phyloP scores from a whole-genome alignment of 2,797 vertebrate genomes.

The Eremophila alpestris region DNA sequence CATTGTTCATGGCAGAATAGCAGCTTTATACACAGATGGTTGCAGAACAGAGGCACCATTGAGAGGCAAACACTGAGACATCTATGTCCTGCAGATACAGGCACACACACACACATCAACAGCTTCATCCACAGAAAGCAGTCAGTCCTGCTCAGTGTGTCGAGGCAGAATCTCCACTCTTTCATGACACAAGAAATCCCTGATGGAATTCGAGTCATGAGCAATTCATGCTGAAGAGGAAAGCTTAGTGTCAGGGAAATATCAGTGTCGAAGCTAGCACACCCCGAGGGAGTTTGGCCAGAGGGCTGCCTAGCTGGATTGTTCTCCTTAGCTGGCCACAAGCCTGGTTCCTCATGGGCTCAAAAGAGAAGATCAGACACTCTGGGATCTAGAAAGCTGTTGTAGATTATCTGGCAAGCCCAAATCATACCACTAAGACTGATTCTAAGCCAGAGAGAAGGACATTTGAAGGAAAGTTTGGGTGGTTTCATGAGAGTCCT shows the following conservation, averaged over 20 bases:
- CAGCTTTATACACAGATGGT: slow-evolving; percentile 83
- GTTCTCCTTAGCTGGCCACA: slow-evolving; percentile 16
- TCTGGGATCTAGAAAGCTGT: neutral
- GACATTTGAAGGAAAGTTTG: neutral
- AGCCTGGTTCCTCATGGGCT: neutral
- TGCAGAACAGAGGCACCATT: slow-evolving; percentile 83
- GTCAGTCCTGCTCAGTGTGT: slow-evolving; percentile 28
- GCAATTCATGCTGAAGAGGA: slow-evolving; percentile 24
- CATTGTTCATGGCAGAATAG: slow-evolving; percentile 78
- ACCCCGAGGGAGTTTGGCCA: neutral
- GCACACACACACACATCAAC: slow-evolving; percentile 30
- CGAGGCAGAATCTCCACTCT: slow-evolving; percentile 26
- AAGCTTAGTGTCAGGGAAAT: slow-evolving; percentile 29
- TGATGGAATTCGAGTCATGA: slow-evolving; percentile 38
- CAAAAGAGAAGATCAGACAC: slow-evolving; percentile 5
- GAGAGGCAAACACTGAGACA: slow-evolving; percentile 77
- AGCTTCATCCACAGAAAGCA: slow-evolving; percentile 39
- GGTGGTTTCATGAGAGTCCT: neutral
- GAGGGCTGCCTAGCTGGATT: neutral
- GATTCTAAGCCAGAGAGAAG: neutral
- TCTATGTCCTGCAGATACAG: slow-evolving; percentile 51
- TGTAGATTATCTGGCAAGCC: slow-evolving; percentile 5
- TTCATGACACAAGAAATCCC: slow-evolving; percentile 34
- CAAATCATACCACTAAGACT: neutral
- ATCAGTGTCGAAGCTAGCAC: neutral